Evolutionary conservation across 2,113 vertebrate species (phyloP), one percentile per base, ranked within the genome.

Genomic region (Prunella fulvescens): DNA sequence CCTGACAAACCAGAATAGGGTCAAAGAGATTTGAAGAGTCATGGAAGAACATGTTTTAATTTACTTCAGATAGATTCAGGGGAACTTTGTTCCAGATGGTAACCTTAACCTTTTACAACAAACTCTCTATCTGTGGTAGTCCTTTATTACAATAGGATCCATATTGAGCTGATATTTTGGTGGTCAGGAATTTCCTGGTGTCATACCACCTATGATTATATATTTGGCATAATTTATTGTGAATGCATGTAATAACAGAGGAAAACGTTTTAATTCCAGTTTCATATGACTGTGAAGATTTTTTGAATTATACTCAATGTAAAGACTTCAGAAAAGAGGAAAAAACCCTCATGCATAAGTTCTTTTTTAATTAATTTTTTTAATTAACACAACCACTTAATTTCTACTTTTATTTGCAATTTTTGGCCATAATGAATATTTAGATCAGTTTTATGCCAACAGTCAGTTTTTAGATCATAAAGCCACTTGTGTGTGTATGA

Each of bases 11-110:
- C 48, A 93, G 51, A 91, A 86, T 42, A 82, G 35, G 92, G 92
- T 96, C 92, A 96, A 92, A 86, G 61, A 94, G 22, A 91, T 85
- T 93, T 70, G 70, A 95, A 81, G 37, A 91, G 51, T 53, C 76
- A 74, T 60, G 88, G 86, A 96, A 92, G 71, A 88, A 42, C 65
- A 69, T 85, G 88, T 94, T 96, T 97, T 95, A 88, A 93, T 92
- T 97, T 93, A 82, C n/a, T 72, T 88, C 88, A 89, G 60, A 71
- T 47, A 77, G 57, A 76, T 50, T 88, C 51, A 26, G 45, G n/a
- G 70, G 42, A 76, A 54, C 93, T 89, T 69, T 94, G 9, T 95
- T 95, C 88, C 91, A 96, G 79, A 95, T 87, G 95, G 64, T 88
- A 94, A 92, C 78, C 83, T 95, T 94, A 84, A 88, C 70, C 56